These are phyloP conservation scores for Rostratula benghalensis DNA, from an alignment of 2,113 vertebrate species.

Conservation along the genomic window DNA sequence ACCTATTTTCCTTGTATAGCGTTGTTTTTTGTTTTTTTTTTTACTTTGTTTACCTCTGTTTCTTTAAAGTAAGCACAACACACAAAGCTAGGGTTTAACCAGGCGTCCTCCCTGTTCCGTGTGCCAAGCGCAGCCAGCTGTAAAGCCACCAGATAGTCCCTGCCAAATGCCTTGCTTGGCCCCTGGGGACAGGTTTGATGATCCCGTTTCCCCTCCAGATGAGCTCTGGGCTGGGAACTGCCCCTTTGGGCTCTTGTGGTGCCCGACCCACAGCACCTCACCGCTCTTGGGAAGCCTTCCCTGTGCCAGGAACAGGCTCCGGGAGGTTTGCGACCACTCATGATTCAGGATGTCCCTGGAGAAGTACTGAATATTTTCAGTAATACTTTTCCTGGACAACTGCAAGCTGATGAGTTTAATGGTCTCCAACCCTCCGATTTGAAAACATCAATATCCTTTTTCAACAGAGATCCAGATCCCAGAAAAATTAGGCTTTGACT, in stretches of 20 bases:
- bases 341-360: background rate
- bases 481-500: background rate
- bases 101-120: accelerated
- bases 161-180: background rate
- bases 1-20: background rate
- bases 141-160: accelerated
- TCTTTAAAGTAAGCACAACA: background rate
- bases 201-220: background rate
- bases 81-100: background rate
- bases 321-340: background rate
- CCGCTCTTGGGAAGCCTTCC: background rate
- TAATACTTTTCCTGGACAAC: background rate
- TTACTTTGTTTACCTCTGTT: background rate
- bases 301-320: accelerated
- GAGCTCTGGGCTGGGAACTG: background rate
- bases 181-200: background rate
- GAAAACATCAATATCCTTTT: background rate
- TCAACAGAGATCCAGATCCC: background rate
- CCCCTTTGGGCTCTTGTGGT: accelerated
- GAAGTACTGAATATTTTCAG: background rate
- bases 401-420: background rate
- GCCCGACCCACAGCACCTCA: background rate
- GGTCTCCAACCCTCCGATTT: background rate
- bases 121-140: background rate
- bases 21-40: too few relatives aligned